Evolutionary conservation across 2,113 vertebrate species (phyloP), one percentile per base, ranked within the genome.

Genomic region (Esox niger): DNA sequence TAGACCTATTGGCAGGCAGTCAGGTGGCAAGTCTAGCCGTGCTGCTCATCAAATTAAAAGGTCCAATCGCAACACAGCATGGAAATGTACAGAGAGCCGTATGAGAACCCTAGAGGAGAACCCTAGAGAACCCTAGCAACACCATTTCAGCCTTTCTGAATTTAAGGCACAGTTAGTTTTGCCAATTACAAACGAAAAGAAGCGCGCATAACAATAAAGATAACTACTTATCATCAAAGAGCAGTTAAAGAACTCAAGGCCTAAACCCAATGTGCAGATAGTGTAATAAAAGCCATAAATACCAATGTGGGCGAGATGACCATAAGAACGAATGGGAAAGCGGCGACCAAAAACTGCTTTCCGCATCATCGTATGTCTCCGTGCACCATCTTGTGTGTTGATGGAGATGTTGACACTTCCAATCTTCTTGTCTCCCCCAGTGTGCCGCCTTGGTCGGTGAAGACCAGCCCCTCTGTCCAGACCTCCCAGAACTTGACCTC

Each of bases 361-460:
- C 38, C 15, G 1, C n/a, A 17, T n/a, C 38, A 15, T 43, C 3
- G 3, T 63, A 17, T 11, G 31, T 26, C 55, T 58, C 7, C 4
- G 27, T 31, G 46, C 21, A 0, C 21, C 20, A 13, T n/a, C 57
- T 30, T 27, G 54, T 30, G 30, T 33, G 31, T 78, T 69, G 82
- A 64, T 30, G 27, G 30, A n/a, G 20, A 21, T 27, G 85, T 7
- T 91, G 81, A 86, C 66, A 82, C 70, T 43, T 38, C 30, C 68
- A 76, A 81, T 79, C 33, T 54, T 74, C 31, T 47, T 49, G 69
- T 75, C 78, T 74, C 78, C 82, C n/a, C 35, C 91, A 99, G 97
- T 99, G 96, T 89, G 95, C 97, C 91, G 97, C 96, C 88, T 91
- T 99, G 93, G 96, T 99, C 91, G 97, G 97, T 5, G 97, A 98